Evolutionary conservation across 2,113 vertebrate genomes (phyloP), one percentile per base, ranked within the genome.

Genomic region (Herpetotheres cachinnans): DNA sequence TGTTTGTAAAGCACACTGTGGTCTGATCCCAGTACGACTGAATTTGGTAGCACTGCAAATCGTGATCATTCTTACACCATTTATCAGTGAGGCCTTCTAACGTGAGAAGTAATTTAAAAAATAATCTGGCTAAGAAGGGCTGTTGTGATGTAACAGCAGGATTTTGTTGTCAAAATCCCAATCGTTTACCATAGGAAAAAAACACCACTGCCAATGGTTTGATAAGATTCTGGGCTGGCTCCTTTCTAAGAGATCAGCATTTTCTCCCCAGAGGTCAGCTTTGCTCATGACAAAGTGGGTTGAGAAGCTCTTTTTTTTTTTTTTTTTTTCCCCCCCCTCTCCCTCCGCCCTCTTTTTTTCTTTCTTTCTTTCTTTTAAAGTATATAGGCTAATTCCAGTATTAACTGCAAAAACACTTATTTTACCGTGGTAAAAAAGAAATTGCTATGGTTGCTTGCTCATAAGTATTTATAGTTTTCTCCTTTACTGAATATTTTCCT

Each of bases 311-410:
- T 13, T 58, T 10, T n/a, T 58, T n/a, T 29, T 13, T n/a, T 56
- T 44, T 26, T 32, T 5, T 30, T 5, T 2, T 13, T 10, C 3
- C n/a, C n/a, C n/a, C n/a, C n/a, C n/a, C n/a, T n/a, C n/a, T n/a
- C n/a, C n/a, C n/a, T n/a, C n/a, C n/a, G n/a, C 7, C 13, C 9
- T 9, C 6, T 15, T 26, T 30, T 73, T 3, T 49, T n/a, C 12
- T 26, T n/a, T 73, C 54, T 46, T 13, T 7, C 6, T 42, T 81
- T 61, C 15, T 40, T 47, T 70, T 17, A 63, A 82, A 77, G 15
- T 4, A 44, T 34, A 13, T 55, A 13, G 36, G 19, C 8, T 38
- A 55, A 54, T 70, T 91, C 26, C 11, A 62, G 5, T 73, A 74
- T 55, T 72, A 84, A 74, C 17, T 55, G 15, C 46, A 89, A 58